Percentiles rank a stretch among this genome's conserved stretches.
Evolutionary conservation across 2,888 invertebrate species (phyloP).

Genomic region (Coremacera marginata): DNA sequence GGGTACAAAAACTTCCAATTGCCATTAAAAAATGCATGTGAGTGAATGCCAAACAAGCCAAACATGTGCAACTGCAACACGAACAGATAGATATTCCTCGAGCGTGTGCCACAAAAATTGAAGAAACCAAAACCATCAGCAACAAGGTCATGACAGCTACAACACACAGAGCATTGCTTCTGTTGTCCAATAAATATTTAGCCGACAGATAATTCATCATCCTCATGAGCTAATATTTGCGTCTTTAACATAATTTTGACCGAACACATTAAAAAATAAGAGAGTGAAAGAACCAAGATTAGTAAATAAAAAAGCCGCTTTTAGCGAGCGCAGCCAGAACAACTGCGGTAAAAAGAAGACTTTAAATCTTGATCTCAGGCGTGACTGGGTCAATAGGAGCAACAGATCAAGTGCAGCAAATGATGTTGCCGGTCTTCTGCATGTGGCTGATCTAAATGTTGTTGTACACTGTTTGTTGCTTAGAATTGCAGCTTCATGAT

Average conservation of each 20-base stretch:
- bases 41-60: too few relatives aligned
- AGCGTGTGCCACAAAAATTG: too few relatives aligned
- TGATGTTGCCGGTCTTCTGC: background rate
- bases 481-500: background rate
- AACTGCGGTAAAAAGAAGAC: background rate
- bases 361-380: background rate
- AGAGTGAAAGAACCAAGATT: background rate
- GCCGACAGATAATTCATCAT: background rate
- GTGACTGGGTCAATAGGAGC: slow-evolving; percentile 32
- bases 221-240: background rate
- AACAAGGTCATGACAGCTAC: too few relatives aligned
- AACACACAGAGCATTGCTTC: background rate
- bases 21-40: too few relatives aligned
- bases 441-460: background rate
- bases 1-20: too few relatives aligned
- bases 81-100: too few relatives aligned
- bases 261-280: background rate
- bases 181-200: background rate
- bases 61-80: too few relatives aligned
- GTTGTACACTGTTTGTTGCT: slow-evolving; percentile 1
- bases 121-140: too few relatives aligned
- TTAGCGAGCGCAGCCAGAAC: background rate
- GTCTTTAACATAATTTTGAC: background rate
- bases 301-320: background rate
- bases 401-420: slow-evolving; percentile 18